Evolutionary conservation across 2,888 invertebrate genomes (phyloP).

Genomic region (Cephus spinipes): DNA sequence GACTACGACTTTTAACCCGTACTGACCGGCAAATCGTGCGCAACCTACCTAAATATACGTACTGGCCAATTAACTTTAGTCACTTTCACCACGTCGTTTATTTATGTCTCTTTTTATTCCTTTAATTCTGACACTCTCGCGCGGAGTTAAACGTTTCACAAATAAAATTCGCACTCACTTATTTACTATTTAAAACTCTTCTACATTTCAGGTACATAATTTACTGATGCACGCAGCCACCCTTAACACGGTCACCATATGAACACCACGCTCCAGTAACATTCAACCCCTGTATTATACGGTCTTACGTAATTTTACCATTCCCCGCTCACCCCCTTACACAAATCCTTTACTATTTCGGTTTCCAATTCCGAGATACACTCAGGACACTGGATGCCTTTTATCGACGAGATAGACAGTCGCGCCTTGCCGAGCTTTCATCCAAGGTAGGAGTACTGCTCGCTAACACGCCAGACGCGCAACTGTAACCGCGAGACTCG

Average conservation of each 20-base stretch:
- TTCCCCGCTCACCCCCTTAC: neutral
- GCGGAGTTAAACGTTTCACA: neutral
- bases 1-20: neutral
- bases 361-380: neutral
- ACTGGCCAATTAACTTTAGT: neutral
- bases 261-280: neutral
- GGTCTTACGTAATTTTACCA: neutral
- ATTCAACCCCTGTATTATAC: neutral
- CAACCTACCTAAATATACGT: neutral
- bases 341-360: neutral
- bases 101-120: neutral
- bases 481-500: slow-evolving; percentile 40
- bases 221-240: neutral
- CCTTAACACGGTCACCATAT: neutral
- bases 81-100: neutral
- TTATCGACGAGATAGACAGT: neutral
- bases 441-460: slow-evolving; percentile 9
- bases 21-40: neutral
- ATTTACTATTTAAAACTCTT: neutral
- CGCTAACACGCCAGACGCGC: slow-evolving; percentile 36
- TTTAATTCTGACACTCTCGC: neutral
- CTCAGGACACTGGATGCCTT: neutral
- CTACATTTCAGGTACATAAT: neutral
- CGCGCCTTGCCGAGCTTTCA: neutral
- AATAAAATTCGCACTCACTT: neutral